Percentiles rank a stretch among this genome's conserved stretches.
Conservation (phyloP, 2,113 vertebrate species). For the Burhinus bistriatus region DNA sequence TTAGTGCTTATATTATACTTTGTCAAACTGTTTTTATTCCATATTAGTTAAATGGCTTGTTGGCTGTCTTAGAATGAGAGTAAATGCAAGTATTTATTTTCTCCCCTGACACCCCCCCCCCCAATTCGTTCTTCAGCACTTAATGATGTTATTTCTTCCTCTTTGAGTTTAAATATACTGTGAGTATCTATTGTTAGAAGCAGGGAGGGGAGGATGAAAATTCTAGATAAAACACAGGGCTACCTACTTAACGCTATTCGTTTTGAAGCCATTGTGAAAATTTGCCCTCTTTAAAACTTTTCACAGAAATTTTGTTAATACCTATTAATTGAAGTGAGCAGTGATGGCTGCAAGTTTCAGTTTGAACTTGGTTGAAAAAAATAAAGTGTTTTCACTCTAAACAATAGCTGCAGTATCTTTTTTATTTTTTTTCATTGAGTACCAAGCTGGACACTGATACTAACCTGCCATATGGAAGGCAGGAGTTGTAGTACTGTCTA, state of each 20-base stretch:
- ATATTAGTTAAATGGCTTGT: not conserved
- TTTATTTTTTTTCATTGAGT: not conserved
- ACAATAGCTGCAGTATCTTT: not conserved
- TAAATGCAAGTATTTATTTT: not conserved
- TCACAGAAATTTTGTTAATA: not conserved
- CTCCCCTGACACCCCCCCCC: not conserved
- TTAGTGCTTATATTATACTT: not conserved
- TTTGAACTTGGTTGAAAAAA: not conserved
- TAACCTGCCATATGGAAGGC: not conserved
- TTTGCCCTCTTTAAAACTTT: not conserved
- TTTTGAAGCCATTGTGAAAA: not conserved
- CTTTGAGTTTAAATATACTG: not conserved
- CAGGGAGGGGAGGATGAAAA: not conserved
- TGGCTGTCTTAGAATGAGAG: not conserved
- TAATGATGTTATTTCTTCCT: not conserved
- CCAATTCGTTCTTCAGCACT: not conserved
- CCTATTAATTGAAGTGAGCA: not conserved
- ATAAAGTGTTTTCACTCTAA: constrained; percentile 5
- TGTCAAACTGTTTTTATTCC: not conserved
- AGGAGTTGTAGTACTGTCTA: not conserved
- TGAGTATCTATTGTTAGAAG: not conserved
- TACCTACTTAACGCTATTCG: not conserved
- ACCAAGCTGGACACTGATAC: not conserved
- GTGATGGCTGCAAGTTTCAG: not conserved
- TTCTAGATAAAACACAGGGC: not conserved